phyloP scores from a whole-genome alignment of 1,140 invertebrate genomes.

The Dryas iulia region DNA sequence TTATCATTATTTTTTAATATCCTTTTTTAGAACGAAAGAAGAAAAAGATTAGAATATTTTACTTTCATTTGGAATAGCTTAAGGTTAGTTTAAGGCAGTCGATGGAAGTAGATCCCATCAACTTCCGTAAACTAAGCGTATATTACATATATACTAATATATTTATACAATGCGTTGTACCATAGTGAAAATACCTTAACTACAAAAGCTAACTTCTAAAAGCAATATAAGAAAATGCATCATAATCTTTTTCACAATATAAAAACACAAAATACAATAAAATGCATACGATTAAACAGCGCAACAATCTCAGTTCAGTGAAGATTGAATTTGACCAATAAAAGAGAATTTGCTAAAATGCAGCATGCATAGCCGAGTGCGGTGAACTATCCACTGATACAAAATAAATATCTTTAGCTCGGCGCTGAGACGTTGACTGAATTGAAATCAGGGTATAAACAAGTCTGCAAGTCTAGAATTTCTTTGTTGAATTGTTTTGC shows the following conservation, averaged over 20 bases:
- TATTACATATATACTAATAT: too few species aligned
- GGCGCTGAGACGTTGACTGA: constrained; percentile 27
- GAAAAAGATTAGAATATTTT: too few species aligned
- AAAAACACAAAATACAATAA: background rate
- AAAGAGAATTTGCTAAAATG: constrained; percentile 26
- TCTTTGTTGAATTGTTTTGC: constrained; percentile 7
- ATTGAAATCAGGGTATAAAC: constrained; percentile 27
- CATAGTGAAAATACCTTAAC: too few species aligned
- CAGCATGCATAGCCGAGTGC: constrained; percentile 30
- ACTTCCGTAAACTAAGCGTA: too few species aligned
- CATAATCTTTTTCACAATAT: background rate
- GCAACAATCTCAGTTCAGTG: background rate
- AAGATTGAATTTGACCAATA: constrained; percentile 21
- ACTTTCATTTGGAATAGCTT: too few species aligned
- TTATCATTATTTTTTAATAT: too few species aligned
- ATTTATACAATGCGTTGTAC: too few species aligned
- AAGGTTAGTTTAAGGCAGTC: too few species aligned
- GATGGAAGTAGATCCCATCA: too few species aligned
- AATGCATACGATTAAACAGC: background rate
- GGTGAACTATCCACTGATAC: constrained; percentile 31
- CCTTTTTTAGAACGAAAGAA: too few species aligned
- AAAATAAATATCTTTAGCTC: constrained; percentile 32
- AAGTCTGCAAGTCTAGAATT: constrained; percentile 7
- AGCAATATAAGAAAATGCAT: too few species aligned
- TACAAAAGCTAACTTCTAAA: too few species aligned